Evolutionary conservation across 2,888 invertebrate species (phyloP), one percentile per base, ranked within the genome.

Genomic region (Lasioglossum lativentre): DNA sequence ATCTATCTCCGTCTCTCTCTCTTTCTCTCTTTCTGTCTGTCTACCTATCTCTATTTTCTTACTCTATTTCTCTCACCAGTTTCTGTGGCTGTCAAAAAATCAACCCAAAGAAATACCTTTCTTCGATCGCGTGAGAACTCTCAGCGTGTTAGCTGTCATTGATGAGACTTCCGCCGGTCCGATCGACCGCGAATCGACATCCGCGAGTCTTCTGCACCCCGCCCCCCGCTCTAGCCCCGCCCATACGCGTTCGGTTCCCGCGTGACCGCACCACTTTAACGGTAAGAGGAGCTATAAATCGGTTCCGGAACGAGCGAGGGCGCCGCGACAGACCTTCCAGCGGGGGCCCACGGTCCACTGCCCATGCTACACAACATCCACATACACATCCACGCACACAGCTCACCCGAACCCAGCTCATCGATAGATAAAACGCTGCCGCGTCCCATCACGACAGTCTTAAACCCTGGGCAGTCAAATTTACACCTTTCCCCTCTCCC

Each of bases 401-500:
- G 79, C 77, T 77, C 76, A 71, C 76, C 66, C 38, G 72, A 63
- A 27, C n/a, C 70, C 70, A n/a, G 12, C 14, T 56, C 56, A 56
- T 56, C n/a, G 56, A 56, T 56, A 56, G 56, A n/a, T n/a, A 56
- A 56, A 59, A 68, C 68, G 68, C 68, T 38, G 68, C 38, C 38
- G 38, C 68, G 68, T 38, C 23, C 47, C 84, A 71, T 76, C 68
- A 79, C 38, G 86, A 83, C 71, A 75, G 78, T 81, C 77, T 86
- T 90, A 90, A 90, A 90, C 90, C 90, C 90, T 90, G 90, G 89
- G 87, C 88, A 86, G 88, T 87, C 84, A 87, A 77, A 78, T 77
- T 84, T 80, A 84, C 34, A 34, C 34, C 27, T 16, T 38, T 0
- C 23, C 38, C 38, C 34, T 0, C 59, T 59, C 14, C 27, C 8